phyloP scores from a whole-genome alignment of 2,113 vertebrate species.

The Holacanthus passer region DNA sequence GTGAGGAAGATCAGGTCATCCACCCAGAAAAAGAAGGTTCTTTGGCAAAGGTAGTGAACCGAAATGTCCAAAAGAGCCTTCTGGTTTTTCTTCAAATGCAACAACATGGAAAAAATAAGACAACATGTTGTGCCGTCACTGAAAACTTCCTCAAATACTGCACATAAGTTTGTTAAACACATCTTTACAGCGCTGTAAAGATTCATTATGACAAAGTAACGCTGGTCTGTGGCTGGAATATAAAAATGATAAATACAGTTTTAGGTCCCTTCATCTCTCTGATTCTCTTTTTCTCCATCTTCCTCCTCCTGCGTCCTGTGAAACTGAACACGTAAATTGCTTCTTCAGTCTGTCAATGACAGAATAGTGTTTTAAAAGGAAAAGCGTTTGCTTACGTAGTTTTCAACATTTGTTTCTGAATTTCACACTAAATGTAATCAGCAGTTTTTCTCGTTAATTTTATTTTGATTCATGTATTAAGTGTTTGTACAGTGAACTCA shows the following conservation, averaged over 20 bases:
- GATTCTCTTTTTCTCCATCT: background rate
- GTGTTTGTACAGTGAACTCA: slow-evolving; percentile 31
- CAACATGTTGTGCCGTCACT: background rate
- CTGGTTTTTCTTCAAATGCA: slow-evolving; percentile 6
- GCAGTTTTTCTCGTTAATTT: background rate
- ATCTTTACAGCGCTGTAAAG: background rate
- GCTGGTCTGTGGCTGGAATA: background rate
- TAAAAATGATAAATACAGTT: background rate
- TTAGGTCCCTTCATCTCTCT: background rate
- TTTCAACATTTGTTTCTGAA: background rate
- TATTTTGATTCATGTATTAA: slow-evolving; percentile 15
- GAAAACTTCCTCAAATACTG: background rate
- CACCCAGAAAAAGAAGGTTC: slow-evolving; percentile 52
- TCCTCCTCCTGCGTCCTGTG: background rate
- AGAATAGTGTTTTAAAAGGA: background rate
- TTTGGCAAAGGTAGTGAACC: slow-evolving; percentile 43
- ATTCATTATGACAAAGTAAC: background rate
- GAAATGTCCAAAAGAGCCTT: slow-evolving; percentile 25
- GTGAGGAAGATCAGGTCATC: slow-evolving; percentile 63
- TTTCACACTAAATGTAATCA: slow-evolving; percentile 16
- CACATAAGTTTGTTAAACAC: background rate
- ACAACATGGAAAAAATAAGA: background rate
- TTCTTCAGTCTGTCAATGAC: background rate
- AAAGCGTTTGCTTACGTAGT: background rate
- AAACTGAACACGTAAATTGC: background rate